Evolutionary conservation across 1,140 invertebrate genomes (phyloP).

Genomic region (Drosophila elegans): DNA sequence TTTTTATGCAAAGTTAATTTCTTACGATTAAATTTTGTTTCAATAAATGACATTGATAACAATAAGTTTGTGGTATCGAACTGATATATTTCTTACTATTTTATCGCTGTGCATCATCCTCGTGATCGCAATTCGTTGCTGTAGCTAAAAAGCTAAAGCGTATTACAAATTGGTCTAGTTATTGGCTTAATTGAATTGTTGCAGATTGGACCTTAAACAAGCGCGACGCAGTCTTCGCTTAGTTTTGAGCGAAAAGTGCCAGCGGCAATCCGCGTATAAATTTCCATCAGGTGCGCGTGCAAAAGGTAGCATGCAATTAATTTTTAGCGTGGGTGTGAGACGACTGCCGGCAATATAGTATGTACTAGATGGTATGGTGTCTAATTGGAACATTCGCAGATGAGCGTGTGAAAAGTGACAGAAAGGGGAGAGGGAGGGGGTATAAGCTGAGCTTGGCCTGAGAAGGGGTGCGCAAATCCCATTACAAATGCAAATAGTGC

Average conservation of each 20-base stretch:
- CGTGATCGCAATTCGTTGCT: conserved; percentile 42
- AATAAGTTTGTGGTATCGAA: too few relatives aligned
- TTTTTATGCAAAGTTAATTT: too few relatives aligned
- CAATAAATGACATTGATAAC: too few relatives aligned
- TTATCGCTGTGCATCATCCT: conserved; percentile 19
- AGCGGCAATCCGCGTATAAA: conserved; percentile 28
- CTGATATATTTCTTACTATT: too few relatives aligned
- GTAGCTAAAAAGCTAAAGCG: conserved; percentile 70
- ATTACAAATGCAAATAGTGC: conserved; percentile 70
- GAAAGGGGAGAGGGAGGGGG: not conserved
- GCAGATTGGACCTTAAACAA: conserved; percentile 77
- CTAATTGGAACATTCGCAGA: conserved; percentile 61
- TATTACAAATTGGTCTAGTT: conserved; percentile 80
- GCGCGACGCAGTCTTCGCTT: conserved; percentile 27
- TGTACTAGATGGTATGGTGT: conserved; percentile 28
- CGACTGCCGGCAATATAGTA: conserved; percentile 20
- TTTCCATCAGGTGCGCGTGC: conserved; percentile 49
- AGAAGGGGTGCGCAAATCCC: conserved; percentile 52
- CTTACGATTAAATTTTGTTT: too few relatives aligned
- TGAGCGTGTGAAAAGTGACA: conserved; percentile 42
- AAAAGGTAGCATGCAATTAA: conserved; percentile 59
- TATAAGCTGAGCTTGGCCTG: not conserved
- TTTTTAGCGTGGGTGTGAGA: conserved; percentile 37
- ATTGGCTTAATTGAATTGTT: conserved; percentile 81
- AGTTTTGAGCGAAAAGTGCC: conserved; percentile 28